Evolutionary conservation across 2,888 invertebrate species (phyloP).

Genomic region (Choristoneura rosaceana): DNA sequence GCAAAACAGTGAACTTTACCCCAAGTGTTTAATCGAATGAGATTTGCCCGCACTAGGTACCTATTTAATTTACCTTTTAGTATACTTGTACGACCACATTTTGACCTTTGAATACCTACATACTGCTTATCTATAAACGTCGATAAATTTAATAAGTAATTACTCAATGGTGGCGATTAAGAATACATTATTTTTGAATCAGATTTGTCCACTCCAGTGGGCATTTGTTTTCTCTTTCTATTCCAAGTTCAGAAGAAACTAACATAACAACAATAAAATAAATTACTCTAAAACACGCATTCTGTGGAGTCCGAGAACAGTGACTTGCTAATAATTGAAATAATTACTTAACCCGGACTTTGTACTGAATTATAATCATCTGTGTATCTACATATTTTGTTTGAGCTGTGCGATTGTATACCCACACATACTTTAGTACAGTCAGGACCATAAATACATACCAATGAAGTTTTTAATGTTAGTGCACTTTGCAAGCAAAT

Average conservation of each 20-base stretch:
- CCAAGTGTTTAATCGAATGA: slow-evolving; percentile 1
- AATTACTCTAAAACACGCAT: neutral
- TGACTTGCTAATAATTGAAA: slow-evolving; percentile 4
- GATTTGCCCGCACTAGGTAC: neutral
- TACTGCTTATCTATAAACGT: neutral
- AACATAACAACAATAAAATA: neutral
- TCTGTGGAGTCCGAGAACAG: neutral
- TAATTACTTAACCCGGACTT: slow-evolving; percentile 6
- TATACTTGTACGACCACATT: neutral
- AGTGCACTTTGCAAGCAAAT: neutral
- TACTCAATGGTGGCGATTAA: neutral
- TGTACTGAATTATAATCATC: neutral
- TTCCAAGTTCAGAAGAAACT: neutral
- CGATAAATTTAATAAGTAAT: neutral
- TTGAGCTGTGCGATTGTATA: slow-evolving; percentile 15
- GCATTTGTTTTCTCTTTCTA: neutral
- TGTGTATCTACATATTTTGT: neutral
- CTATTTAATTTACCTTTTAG: neutral
- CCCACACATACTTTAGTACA: neutral
- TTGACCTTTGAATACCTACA: slow-evolving; percentile 4
- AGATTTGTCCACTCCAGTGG: neutral
- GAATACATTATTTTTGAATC: neutral
- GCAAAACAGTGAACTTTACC: slow-evolving; percentile 10
- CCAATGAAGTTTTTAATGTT: neutral
- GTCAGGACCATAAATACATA: neutral